Conservation (phyloP, 2,888 invertebrate species). For the Phasia obesa region DNA sequence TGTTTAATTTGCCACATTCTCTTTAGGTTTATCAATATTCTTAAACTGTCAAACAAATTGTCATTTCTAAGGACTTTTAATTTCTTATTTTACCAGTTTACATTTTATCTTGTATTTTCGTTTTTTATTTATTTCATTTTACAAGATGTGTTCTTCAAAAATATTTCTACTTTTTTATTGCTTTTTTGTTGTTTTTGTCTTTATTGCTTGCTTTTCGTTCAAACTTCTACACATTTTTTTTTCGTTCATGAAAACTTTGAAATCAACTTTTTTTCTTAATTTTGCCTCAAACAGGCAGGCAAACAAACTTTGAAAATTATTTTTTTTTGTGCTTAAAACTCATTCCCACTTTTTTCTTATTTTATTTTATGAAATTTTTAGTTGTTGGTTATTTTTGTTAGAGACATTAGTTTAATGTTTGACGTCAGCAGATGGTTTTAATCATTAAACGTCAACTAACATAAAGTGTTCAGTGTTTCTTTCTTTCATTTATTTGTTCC, state of each 20-base stretch:
- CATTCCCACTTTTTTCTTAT: neutral
- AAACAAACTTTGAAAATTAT: neutral
- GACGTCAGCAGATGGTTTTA: slow-evolving; percentile 67
- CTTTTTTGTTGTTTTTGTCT: neutral
- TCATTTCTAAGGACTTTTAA: neutral
- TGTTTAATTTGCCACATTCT: no score
- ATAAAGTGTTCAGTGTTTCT: slow-evolving; percentile 44
- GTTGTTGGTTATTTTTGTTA: slow-evolving; percentile 11
- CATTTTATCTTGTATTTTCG: neutral
- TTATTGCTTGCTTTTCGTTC: neutral
- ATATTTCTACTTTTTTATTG: slow-evolving; percentile 21
- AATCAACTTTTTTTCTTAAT: slow-evolving; percentile 8
- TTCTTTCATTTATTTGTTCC: slow-evolving; percentile 19
- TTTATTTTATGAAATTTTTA: slow-evolving; percentile 21
- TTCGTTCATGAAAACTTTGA: neutral
- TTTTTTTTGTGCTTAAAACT: slow-evolving; percentile 17
- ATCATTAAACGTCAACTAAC: slow-evolving; percentile 59
- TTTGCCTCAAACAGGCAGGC: slow-evolving; percentile 8
- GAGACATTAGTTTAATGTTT: slow-evolving; percentile 59
- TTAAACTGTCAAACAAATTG: no score
- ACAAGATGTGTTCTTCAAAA: slow-evolving; percentile 21
- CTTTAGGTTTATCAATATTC: no score
- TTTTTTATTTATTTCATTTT: slow-evolving; percentile 17
- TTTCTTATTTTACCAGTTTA: neutral
- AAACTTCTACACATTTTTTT: slow-evolving; percentile 23